Evolutionary conservation across 2,113 vertebrate genomes (phyloP), one percentile per base, ranked within the genome.

Genomic region (Microcebus lehilahytsara): DNA sequence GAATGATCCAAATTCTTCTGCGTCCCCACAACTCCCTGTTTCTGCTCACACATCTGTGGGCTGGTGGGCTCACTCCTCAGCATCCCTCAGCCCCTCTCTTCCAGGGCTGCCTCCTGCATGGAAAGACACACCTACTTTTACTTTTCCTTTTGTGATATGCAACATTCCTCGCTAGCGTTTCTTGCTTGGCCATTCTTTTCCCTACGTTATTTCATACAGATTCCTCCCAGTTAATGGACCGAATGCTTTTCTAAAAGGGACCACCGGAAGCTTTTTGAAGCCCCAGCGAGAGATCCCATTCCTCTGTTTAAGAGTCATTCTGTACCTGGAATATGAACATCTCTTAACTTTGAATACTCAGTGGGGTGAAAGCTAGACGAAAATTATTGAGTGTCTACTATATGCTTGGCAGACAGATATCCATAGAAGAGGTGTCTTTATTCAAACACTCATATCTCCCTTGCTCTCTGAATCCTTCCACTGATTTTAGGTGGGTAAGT

Each of bases 241-340:
- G 64, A 72, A 88, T 60, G 78, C 74, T 95, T 97, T 98, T 94
- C 97, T 94, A 92, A 95, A 96, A 92, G 85, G 71, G 49, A 51
- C 49, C 95, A 60, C 40, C 62, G 92, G 58, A 85, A 94, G 93
- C 86, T 97, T 98, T 97, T 95, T 34, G 72, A 94, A 97, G 80
- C 85, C 94, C 94, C 67, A 96, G 49, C 2, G 89, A 92, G 84
- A 96, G 88, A 77, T 87, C 95, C 95, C 84, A 89, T 91, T 89
- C 87, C 85, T 94, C 95, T 49, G 20, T 79, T 96, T 97, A 83
- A 53, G 89, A 94, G 97, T 93, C 90, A 96, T 88, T 95, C 96
- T 95, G 69, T 81, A 89, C 94, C 95, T 93, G 93, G 91, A 96
- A 96, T 71, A 77, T 83, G 53, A 97, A 97, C 87, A 90, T 94